Evolutionary conservation across 2,888 invertebrate genomes (phyloP).

Genomic region (Heliothis peltigera): DNA sequence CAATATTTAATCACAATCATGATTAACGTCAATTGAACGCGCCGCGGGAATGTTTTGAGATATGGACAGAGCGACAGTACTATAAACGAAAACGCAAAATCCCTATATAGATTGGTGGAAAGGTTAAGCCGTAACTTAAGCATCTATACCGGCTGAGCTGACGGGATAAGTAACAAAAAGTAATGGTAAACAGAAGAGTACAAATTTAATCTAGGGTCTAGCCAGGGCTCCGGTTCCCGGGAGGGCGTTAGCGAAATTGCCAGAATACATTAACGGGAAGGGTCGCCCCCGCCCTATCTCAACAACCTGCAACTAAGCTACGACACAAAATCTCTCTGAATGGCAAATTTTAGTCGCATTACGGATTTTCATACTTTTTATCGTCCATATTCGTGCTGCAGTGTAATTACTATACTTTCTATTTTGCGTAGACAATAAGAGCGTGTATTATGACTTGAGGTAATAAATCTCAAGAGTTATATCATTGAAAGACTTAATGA

Average conservation of each 20-base stretch:
- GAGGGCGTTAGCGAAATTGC: conserved; percentile 80
- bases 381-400: conserved; percentile 44
- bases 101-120: conserved; percentile 37
- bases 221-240: conserved; percentile 71
- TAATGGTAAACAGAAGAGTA: conserved; percentile 79
- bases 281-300: conserved; percentile 81
- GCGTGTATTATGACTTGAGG: conserved; percentile 60
- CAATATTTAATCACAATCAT: conserved; percentile 37
- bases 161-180: conserved; percentile 73
- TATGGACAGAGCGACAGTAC: conserved; percentile 11
- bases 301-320: conserved; percentile 80
- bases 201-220: conserved; percentile 83
- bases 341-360: conserved; percentile 67
- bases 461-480: conserved; percentile 70
- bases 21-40: conserved; percentile 24
- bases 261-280: conserved; percentile 84
- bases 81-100: conserved; percentile 29
- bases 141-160: conserved; percentile 56
- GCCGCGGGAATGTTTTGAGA: conserved; percentile 20
- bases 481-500: conserved; percentile 77
- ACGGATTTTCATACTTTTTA: conserved; percentile 44
- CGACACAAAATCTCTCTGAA: conserved; percentile 72
- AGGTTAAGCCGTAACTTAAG: conserved; percentile 50
- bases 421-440: conserved; percentile 55
- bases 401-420: conserved; percentile 61